phyloP scores from a whole-genome alignment of 2,797 vertebrate species.

The Eidolon dupreanum region DNA sequence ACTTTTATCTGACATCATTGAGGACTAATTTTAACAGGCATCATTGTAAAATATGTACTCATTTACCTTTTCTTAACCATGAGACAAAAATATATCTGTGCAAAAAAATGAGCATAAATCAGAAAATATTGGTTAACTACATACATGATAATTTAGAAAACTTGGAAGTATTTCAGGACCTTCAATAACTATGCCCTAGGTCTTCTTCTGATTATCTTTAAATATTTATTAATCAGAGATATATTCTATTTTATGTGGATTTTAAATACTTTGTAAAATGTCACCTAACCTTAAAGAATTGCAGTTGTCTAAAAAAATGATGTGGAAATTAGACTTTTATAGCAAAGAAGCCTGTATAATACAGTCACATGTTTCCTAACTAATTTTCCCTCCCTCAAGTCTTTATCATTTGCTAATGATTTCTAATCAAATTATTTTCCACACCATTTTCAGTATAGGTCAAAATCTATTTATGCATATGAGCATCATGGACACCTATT shows the following conservation, averaged over 20 bases:
- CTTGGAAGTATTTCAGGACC: not conserved
- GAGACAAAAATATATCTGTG: not conserved
- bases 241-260: conserved; percentile 20
- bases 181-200: not conserved
- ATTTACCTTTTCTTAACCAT: conserved; percentile 40
- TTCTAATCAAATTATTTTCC: not conserved
- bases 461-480: not conserved
- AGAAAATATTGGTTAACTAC: not conserved
- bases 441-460: not conserved
- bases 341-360: not conserved
- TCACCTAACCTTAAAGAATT: not conserved
- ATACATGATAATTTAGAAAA: not conserved
- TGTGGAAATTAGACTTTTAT: conserved; percentile 2
- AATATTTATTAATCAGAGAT: not conserved
- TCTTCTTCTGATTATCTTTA: conserved; percentile 24
- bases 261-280: not conserved
- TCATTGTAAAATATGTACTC: not conserved
- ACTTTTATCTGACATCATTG: not conserved
- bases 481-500: not conserved
- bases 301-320: not conserved
- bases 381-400: not conserved
- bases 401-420: not conserved
- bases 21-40: conserved; percentile 9
- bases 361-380: not conserved
- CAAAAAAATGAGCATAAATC: not conserved